Evolutionary conservation across 2,113 vertebrate species (phyloP).

Genomic region (Zapus hudsonius): DNA sequence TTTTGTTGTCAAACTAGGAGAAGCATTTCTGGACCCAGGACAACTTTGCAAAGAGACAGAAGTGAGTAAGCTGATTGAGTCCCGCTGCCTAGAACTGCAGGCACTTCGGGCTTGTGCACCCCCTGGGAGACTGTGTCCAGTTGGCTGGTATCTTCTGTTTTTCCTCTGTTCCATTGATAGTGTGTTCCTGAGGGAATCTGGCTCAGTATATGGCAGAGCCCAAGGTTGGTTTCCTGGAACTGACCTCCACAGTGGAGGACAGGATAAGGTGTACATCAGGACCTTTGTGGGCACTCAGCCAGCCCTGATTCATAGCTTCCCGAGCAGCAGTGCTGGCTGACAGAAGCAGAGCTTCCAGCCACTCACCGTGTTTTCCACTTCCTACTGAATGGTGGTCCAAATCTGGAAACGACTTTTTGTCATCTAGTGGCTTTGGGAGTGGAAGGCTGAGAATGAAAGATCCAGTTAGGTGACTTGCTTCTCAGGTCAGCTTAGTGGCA

Average conservation of each 20-base stretch:
- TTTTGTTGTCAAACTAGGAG: too few relatives aligned
- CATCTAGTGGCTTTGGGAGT: slow-evolving; percentile 3
- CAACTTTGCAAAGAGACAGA: background rate
- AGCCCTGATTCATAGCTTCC: background rate
- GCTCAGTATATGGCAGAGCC: background rate
- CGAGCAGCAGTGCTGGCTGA: background rate
- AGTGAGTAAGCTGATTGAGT: background rate
- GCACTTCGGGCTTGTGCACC: background rate
- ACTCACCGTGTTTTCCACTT: background rate
- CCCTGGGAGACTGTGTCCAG: background rate
- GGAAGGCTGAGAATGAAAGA: background rate
- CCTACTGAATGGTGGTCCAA: background rate
- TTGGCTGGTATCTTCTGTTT: background rate
- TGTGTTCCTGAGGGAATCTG: background rate
- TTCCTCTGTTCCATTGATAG: background rate
- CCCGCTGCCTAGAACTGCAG: background rate
- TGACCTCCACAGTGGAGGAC: background rate
- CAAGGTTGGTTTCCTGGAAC: slow-evolving; percentile 46
- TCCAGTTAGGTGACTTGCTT: background rate
- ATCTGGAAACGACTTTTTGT: background rate
- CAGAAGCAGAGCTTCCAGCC: background rate
- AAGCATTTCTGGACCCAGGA: background rate
- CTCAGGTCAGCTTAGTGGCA: slow-evolving; percentile 44
- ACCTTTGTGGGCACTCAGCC: slow-evolving; percentile 11
- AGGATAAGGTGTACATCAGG: background rate